Evolutionary conservation across 2,797 vertebrate species (phyloP).

Genomic region (Natrix natrix): DNA sequence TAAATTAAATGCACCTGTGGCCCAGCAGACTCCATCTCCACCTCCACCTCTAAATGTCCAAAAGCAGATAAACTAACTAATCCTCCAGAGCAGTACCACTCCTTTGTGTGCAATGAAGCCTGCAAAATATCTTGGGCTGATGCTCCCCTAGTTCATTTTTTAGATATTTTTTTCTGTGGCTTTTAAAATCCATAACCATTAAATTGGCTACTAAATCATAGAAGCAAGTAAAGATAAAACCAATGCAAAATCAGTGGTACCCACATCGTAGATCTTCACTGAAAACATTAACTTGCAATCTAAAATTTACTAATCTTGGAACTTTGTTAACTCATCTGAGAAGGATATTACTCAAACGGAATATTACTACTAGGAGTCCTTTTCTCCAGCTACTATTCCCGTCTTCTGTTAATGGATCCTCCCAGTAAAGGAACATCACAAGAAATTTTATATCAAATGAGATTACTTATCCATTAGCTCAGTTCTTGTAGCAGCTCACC

Average conservation of each 20-base stretch:
- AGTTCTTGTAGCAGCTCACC: background rate
- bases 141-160: background rate
- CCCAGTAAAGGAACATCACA: background rate
- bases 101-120: background rate
- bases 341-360: background rate
- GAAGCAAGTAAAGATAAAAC: background rate
- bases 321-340: background rate
- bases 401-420: background rate
- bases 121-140: background rate
- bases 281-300: background rate
- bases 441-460: background rate
- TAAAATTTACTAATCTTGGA: background rate
- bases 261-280: background rate
- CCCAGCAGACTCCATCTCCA: background rate
- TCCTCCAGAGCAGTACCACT: background rate
- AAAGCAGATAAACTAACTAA: background rate
- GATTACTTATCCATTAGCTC: background rate
- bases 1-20: background rate
- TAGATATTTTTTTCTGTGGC: background rate
- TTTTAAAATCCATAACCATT: background rate
- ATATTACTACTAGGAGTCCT: background rate
- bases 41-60: background rate
- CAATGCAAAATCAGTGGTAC: background rate
- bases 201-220: background rate
- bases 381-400: background rate